Evolutionary conservation across 2,888 invertebrate genomes (phyloP), one percentile per base, ranked within the genome.

Genomic region (Orgyia antiqua): DNA sequence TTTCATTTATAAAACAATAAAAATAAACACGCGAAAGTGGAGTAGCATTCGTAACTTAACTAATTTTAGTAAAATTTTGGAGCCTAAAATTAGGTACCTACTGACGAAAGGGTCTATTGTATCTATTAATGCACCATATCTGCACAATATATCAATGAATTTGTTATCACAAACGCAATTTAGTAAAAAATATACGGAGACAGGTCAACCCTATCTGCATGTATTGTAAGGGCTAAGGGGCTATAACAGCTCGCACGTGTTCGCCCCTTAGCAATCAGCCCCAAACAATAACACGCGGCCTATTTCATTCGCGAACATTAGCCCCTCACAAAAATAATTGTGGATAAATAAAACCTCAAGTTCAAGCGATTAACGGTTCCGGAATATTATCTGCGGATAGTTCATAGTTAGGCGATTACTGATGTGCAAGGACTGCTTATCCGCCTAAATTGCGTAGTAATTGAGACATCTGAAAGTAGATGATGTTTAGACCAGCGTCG

Each of bases 171-270:
- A 57, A 45, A 46, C 48, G 40, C 36, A 46, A 25, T 30, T 45
- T 42, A 58, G 56, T 63, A 61, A 64, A 58, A 46, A 58, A 71
- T 70, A 62, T 60, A 67, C 58, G 58, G 42, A 58, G 45, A 58
- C 61, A 64, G 69, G 70, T 74, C 75, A 76, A 69, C 78, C 72
- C 79, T 69, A 76, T 69, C 67, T 43, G 43, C 40, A 39, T 39
- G 54, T 58, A 53, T 58, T 46, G 49, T 42, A 51, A 61, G 66
- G 64, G 68, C 61, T 55, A 61, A 69, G 60, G 62, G 66, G 51
- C 43, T 63, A 54, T 77, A 79, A 80, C 67, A 46, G 71, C 44
- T 62, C 65, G 71, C 84, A 83, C 84, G 84, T 84, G 84, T 68
- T 39, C 47, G 37, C 43, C 51, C 63, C 58, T 60, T 56, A 11